Evolutionary conservation across 2,888 invertebrate genomes (phyloP).

Genomic region (Neria commutata): DNA sequence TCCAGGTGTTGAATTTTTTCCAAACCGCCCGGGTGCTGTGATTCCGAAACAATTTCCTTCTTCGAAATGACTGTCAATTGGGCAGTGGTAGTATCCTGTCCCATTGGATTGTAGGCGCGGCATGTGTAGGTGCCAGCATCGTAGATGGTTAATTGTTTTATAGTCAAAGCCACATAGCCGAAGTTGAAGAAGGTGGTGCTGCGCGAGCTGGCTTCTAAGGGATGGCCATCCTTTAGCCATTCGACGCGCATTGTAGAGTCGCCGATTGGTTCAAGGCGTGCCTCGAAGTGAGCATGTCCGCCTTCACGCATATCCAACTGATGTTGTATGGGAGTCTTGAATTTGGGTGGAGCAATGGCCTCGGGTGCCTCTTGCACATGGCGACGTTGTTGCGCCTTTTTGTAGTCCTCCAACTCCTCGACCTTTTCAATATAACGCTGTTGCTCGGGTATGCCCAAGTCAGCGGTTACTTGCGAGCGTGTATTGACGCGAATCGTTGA

Average conservation of each 20-base stretch:
- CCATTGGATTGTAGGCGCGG: constrained; percentile 83
- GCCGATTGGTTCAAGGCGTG: constrained; percentile 89
- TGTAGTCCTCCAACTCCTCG: constrained; percentile 88
- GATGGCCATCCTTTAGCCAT: constrained; percentile 90
- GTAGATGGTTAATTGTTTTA: constrained; percentile 86
- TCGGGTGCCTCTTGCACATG: constrained; percentile 82
- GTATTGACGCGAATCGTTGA: constrained; percentile 77
- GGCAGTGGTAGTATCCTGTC: constrained; percentile 83
- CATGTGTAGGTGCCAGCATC: constrained; percentile 92
- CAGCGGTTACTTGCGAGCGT: constrained; percentile 83
- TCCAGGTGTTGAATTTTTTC: constrained; percentile 91
- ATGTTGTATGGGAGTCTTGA: constrained; percentile 87
- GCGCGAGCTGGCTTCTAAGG: constrained; percentile 90
- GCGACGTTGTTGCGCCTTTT: constrained; percentile 76
- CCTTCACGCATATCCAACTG: constrained; percentile 87
- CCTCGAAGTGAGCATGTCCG: constrained; percentile 94
- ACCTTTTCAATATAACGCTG: constrained; percentile 90
- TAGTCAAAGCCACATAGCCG: constrained; percentile 92
- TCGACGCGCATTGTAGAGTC: constrained; percentile 89
- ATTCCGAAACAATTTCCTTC: constrained; percentile 85
- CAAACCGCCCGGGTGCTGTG: constrained; percentile 89
- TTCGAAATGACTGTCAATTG: constrained; percentile 83
- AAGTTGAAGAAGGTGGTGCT: constrained; percentile 94
- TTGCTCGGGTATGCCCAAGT: constrained; percentile 88
- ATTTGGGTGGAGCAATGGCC: constrained; percentile 80